These are phyloP conservation scores for Ibidorhyncha struthersii DNA, from an alignment of 2,113 vertebrate species.

Conservation along the genomic window DNA sequence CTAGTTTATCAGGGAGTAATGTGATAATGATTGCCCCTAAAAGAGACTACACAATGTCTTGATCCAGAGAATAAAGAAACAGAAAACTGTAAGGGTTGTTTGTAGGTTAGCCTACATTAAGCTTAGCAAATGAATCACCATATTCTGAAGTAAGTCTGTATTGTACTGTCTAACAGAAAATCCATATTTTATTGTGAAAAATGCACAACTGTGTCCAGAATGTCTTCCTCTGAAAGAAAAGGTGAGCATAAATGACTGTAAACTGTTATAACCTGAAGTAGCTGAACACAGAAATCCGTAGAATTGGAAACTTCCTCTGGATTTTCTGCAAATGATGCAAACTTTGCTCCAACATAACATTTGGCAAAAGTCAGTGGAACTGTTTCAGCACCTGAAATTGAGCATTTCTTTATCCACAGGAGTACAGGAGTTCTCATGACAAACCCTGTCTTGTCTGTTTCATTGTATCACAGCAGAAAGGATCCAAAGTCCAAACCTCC, in stretches of 20 bases:
- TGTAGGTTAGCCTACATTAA: background rate
- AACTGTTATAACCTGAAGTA: background rate
- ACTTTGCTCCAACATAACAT: background rate
- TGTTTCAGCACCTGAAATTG: background rate
- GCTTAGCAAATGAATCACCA: background rate
- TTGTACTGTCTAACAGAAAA: background rate
- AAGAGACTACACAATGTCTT: background rate
- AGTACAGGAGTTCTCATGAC: background rate
- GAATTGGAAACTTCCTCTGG: background rate
- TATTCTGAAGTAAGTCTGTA: background rate
- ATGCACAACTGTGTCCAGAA: background rate
- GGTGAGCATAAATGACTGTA: background rate
- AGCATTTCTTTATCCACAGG: background rate
- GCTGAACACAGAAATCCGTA: background rate
- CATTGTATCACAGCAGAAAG: background rate
- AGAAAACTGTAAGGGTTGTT: fast-evolving
- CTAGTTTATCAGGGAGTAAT: background rate
- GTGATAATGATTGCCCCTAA: background rate
- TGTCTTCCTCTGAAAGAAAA: background rate
- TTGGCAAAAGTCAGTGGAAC: background rate
- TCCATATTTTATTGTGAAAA: background rate
- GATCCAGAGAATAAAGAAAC: background rate
- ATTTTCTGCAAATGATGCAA: background rate
- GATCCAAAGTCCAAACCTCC: background rate
- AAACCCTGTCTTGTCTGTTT: background rate